Percentiles rank a stretch among this genome's conserved stretches.
Conservation (phyloP, 1,140 invertebrate genomes). For the Harpegnathos saltator region DNA sequence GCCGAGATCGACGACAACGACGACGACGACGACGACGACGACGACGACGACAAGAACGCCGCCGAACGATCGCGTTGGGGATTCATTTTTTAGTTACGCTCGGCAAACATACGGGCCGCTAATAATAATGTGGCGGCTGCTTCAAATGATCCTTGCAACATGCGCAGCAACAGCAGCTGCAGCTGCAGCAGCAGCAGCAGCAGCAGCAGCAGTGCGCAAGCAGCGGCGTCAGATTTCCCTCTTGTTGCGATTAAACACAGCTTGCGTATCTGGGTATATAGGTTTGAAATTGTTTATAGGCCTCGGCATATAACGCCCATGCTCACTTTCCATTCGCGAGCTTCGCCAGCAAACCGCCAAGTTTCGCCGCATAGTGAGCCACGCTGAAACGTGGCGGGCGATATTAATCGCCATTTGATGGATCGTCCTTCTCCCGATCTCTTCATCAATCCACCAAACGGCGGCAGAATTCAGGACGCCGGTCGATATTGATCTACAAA, state of each 20-base stretch:
- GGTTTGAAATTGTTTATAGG: conserved; percentile 27
- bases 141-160: conserved; percentile 53
- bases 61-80: not conserved
- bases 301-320: not conserved
- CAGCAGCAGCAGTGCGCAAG: no score
- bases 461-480: no score
- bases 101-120: conserved; percentile 29
- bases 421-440: no score
- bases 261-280: conserved; percentile 45
- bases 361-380: not conserved
- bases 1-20: not conserved
- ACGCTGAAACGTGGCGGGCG: not conserved
- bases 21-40: not conserved
- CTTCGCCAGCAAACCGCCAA: not conserved
- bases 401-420: no score
- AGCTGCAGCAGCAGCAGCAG: not conserved
- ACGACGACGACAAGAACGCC: not conserved
- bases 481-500: no score
- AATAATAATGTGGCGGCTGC: conserved; percentile 7
- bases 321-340: conserved; percentile 1
- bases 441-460: no score
- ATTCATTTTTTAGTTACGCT: conserved; percentile 38
- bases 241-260: conserved; percentile 14
- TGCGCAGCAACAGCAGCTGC: not conserved
- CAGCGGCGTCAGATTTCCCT: conserved; percentile 15